Base-by-base conservation (phyloP, 1,140 invertebrate species). In the Leptopilina clavipes region DNA sequence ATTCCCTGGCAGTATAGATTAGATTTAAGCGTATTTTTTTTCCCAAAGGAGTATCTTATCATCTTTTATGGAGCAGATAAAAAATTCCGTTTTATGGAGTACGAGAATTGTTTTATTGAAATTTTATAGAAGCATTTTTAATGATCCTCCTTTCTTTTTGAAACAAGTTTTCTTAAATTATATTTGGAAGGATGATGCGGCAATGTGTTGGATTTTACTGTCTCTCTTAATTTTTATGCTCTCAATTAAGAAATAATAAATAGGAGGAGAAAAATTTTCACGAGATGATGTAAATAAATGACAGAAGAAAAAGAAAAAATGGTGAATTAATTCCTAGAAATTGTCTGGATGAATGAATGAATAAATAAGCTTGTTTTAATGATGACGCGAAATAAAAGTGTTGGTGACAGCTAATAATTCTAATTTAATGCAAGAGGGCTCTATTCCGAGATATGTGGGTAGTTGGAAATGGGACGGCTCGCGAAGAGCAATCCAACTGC, bases 401-500 rank as follows among this genome's bases (percentile, higher is more conserved):
- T 7, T 65, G 14, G 59, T 14, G 19, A 59, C 56, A 59, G 22
- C 19, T 65, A 65, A 65, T 65, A 65, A 65, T 65, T 65, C 59
- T 25, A 65, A 31, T 31, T 65, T 65, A 31, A 65, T 65, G 59
- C 12, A 37, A 65, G 22, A 65, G 11, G 5, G 25, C 7, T 65
- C 59, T 65, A 59, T 59, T 59, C 1, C 56, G 14, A 59, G 56
- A 22, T 59, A 65, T 65, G 59, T 65, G 59, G 59, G 12, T 31
- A 65, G 59, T 65, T 37, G n/a, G 11, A 74, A 75, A 82, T 79
- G 78, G 72, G 75, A 74, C 54, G 76, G 65, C 45, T 75, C 72
- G 74, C 75, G 31, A 31, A 74, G 75, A 75, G 75, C 75, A 75
- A 72, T 75, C 70, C 81, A 65, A 11, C 59, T 78, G 77, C 79